A percentile compares a stretch with the other conserved stretches of the same genome.
phyloP scores from a whole-genome alignment of 2,797 vertebrate genomes.

The Peromyscus eremicus region DNA sequence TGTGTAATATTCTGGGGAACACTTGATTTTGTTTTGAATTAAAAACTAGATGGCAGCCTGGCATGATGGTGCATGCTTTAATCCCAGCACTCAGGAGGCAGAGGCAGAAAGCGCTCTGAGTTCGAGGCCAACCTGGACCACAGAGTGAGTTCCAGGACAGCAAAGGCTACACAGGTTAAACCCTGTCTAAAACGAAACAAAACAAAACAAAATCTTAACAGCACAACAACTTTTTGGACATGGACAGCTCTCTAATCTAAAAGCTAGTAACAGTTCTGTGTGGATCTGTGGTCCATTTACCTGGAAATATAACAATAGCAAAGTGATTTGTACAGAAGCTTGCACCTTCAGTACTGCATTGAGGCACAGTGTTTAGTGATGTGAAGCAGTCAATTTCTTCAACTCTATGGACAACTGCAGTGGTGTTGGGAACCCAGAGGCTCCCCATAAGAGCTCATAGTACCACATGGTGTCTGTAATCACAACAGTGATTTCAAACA shows the following conservation, averaged over 20 bases:
- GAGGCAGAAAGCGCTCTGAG: background rate
- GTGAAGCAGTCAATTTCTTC: background rate
- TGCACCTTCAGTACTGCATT: background rate
- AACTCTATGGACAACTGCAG: background rate
- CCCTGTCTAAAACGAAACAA: background rate
- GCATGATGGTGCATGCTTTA: background rate
- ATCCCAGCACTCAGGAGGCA: background rate
- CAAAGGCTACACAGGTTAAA: background rate
- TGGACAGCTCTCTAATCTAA: background rate
- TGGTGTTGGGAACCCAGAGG: background rate
- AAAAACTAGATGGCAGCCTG: background rate
- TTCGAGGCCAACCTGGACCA: background rate
- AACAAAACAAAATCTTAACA: background rate
- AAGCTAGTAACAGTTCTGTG: background rate
- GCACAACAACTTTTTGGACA: background rate
- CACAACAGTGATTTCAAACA: background rate
- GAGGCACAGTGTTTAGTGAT: background rate
- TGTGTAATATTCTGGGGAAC: background rate
- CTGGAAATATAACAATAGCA: background rate
- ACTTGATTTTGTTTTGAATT: background rate
- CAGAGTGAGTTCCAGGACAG: background rate
- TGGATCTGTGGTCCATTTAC: background rate
- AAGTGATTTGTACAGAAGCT: background rate
- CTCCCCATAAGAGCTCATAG: background rate
- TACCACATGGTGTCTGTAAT: background rate